These are phyloP conservation scores for Conus betulinus DNA, from an alignment of 1,140 invertebrate genomes.

Conservation along the genomic window DNA sequence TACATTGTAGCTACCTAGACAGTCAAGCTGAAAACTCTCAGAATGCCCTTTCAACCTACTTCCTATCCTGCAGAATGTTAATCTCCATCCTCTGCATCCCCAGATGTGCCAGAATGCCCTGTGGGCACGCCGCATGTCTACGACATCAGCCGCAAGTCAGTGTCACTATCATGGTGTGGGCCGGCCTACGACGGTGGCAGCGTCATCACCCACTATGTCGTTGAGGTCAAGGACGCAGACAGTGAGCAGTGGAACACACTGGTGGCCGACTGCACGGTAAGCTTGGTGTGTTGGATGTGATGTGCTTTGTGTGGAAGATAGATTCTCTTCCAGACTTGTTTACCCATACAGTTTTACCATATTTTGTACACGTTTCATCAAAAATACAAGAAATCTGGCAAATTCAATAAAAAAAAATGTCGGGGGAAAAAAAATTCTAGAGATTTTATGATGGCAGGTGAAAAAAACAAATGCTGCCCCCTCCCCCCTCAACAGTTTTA, in stretches of 20 bases:
- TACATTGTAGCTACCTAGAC: no score
- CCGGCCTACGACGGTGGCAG: constrained; percentile 87
- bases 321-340: background rate
- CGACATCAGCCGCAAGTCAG: constrained; percentile 82
- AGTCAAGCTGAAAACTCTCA: no score
- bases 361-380: background rate
- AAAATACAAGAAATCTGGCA: no score
- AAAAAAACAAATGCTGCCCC: no score
- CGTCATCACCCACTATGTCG: constrained; percentile 83
- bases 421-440: no score
- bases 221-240: constrained; percentile 38
- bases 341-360: no score
- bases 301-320: background rate
- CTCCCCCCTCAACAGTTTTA: no score
- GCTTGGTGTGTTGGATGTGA: background rate
- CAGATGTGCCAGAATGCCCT: constrained; percentile 82
- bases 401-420: no score
- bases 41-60: no score
- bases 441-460: no score
- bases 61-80: no score
- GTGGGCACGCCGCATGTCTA: constrained; percentile 85
- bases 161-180: constrained; percentile 86
- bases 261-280: constrained; percentile 76
- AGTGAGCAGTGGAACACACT: constrained; percentile 45
- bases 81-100: background rate